These are phyloP conservation scores for Morus bassanus DNA, from an alignment of 2,797 vertebrate species.

Conservation along the genomic window DNA sequence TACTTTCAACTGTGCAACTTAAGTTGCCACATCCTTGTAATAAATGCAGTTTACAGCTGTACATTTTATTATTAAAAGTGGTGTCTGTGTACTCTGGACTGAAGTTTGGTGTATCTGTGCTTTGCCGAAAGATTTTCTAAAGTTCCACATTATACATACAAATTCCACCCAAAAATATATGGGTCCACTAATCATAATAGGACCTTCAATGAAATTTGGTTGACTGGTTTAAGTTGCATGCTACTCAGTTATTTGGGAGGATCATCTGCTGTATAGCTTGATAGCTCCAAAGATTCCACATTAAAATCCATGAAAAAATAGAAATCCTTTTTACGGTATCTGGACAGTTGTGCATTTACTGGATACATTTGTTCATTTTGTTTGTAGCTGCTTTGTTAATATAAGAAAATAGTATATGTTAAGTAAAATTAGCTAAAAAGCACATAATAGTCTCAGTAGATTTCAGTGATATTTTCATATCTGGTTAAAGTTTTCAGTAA, in stretches of 20 bases:
- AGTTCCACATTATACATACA: neutral
- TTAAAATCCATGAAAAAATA: neutral
- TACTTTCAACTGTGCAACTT: neutral
- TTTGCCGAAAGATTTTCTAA: neutral
- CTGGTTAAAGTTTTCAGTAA: neutral
- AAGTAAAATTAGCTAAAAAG: neutral
- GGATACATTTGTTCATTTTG: neutral
- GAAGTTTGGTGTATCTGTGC: neutral
- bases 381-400: neutral
- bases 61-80: neutral
- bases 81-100: neutral
- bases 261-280: neutral
- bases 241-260: neutral
- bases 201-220: neutral
- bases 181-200: neutral
- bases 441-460: neutral
- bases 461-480: neutral
- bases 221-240: neutral
- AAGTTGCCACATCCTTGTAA: neutral
- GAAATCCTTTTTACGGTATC: neutral
- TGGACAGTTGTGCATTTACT: neutral
- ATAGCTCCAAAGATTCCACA: neutral
- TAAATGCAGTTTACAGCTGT: neutral
- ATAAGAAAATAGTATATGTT: neutral
- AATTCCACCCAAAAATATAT: neutral